Base-by-base conservation (phyloP, 2,888 invertebrate species). In the Neoaliturus tenellus region DNA sequence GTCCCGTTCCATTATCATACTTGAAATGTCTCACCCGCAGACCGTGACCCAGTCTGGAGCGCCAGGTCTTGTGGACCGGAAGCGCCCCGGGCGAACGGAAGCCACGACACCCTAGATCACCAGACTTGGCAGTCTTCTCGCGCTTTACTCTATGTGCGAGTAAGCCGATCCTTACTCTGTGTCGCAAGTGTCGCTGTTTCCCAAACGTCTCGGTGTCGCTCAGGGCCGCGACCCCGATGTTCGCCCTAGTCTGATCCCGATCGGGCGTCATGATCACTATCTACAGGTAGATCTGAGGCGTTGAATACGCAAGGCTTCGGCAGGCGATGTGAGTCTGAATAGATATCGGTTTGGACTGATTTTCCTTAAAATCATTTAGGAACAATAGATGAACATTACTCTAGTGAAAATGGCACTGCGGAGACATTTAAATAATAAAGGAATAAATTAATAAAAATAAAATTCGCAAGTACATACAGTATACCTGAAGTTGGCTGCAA, bases 131-230 rank as follows among this genome's bases (percentile, higher is more conserved):
- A 69, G 69, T 35, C 69, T 69, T 69, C 67, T 1, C 39, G 23
- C 6, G 39, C 69, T 39, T 35, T 69, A 62, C 62, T 62, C 62
- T 62, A 17, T 51, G 51, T 10, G 20, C 51, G 31, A 39, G 69
- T 69, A 69, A 69, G 17, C 33, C 23, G 35, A 69, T 69, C 69
- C 39, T 35, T 33, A 20, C 69, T 69, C 69, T 35, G 69, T 69
- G 33, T 69, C 69, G 69, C 69, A 69, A 69, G 69, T 69, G 69
- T 39, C 33, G 2, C 69, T 23, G 69, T 69, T 69, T 69, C 69
- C 69, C 69, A 69, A 69, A 69, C 69, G 69, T 69, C 69, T 69
- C 69, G 69, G 39, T 33, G 33, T 69, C 69, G 1, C 69, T 33
- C 23, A 20, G 4, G 35, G 39, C 35, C 35, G 39, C 69, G 39